Base-by-base conservation (phyloP, 2,113 vertebrate genomes). In the Callospermophilus lateralis region DNA sequence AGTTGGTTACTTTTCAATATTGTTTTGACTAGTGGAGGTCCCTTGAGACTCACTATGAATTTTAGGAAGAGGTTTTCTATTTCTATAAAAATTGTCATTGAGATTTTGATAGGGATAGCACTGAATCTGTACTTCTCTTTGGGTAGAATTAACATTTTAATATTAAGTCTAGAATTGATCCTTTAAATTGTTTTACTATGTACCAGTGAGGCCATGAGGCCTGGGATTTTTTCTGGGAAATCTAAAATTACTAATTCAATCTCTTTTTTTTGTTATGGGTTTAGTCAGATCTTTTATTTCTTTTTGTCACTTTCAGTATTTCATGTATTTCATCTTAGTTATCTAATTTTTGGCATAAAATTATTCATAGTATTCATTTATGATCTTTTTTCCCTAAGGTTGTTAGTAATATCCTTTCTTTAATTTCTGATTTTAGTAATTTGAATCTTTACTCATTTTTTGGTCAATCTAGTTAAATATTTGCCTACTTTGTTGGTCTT, bases 21-120 rank as follows among this genome's bases (percentile, higher is more conserved):
- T 34, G 11, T 63, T 79, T 88, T n/a, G 37, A 55, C 16, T 70
- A 79, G 16, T 28, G 53, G 15, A 37, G 53, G 37, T 45, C 15
- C 39, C 45, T 86, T 78, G 37, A 58, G 68, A 93, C 42, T 39
- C 32, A 6, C 61, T 53, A 58, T 20, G 16, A 87, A 87, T 93
- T 93, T 87, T 86, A 53, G 32, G 30, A 61, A 58, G 30, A 26
- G 74, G 45, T 87, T 88, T 87, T 88, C 84, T 87, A 70, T 72
- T 80, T 79, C 65, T 93, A 11, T 15, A 70, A 93, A 87, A 58
- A 42, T 68, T 16, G 8, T 42, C 37, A 61, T 79, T 87, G 51
- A 30, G 48, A 58, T 86, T 68, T 70, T 26, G 51, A 70, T 28
- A 86, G 37, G 16, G 48, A 93, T n/a, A 79, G 20, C n/a, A 78